phyloP scores from a whole-genome alignment of 1,140 invertebrate species.

The Belonocnema kinseyi region DNA sequence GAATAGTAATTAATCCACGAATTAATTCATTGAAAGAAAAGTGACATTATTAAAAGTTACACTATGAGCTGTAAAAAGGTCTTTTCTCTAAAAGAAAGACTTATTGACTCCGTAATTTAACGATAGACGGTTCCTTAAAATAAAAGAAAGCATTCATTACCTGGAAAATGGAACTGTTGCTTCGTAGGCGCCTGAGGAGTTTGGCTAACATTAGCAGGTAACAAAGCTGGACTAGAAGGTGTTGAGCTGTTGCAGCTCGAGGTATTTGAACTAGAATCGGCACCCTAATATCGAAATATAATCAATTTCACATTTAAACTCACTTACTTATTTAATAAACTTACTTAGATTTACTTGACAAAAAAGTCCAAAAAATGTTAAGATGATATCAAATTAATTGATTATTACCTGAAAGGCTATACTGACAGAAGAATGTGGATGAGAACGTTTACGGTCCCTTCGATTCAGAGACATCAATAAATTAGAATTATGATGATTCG shows the following conservation, averaged over 20 bases:
- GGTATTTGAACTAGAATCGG: constrained; percentile 94
- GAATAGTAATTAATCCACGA: too few relatives aligned
- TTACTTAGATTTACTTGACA: too few relatives aligned
- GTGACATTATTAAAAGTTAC: too few relatives aligned
- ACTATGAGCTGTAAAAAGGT: too few relatives aligned
- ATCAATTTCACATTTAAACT: constrained; percentile 62
- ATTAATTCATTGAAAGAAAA: too few relatives aligned
- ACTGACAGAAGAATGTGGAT: constrained; percentile 79
- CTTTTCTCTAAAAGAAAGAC: too few relatives aligned
- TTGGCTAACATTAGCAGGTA: constrained; percentile 74
- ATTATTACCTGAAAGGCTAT: constrained; percentile 78
- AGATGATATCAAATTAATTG: neutral
- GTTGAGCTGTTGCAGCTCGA: constrained; percentile 98
- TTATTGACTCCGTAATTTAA: too few relatives aligned
- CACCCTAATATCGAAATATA: constrained; percentile 74
- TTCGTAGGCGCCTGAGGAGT: constrained; percentile 76
- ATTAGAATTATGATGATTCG: constrained; percentile 70
- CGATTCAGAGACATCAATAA: constrained; percentile 61
- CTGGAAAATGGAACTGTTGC: constrained; percentile 92
- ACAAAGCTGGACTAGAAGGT: constrained; percentile 93
- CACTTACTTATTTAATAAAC: too few relatives aligned
- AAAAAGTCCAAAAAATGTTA: neutral
- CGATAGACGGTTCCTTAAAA: too few relatives aligned
- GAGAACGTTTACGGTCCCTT: constrained; percentile 75
- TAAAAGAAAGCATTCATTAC: constrained; percentile 66